Evolutionary conservation across 2,888 invertebrate species (phyloP).

Genomic region (Chloromyia formosa): DNA sequence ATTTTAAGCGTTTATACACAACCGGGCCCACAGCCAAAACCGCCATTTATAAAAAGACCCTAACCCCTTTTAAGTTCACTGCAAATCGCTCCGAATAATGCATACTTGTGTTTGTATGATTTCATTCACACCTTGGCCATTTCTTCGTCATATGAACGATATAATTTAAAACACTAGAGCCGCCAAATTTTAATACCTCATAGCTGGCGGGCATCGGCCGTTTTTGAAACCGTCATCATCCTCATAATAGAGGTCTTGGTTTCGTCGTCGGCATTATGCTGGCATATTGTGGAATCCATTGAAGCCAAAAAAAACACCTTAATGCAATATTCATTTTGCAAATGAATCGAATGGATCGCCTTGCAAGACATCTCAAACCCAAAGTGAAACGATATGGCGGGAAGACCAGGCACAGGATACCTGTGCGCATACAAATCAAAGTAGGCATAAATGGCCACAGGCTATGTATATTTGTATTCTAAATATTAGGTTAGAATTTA

Average conservation of each 20-base stretch:
- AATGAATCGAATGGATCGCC: background rate
- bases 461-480: conserved; percentile 30
- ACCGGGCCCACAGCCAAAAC: too few species aligned
- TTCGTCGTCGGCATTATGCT: conserved; percentile 5
- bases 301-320: background rate
- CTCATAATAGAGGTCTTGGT: background rate
- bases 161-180: conserved; percentile 12
- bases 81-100: too few species aligned
- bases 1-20: too few species aligned
- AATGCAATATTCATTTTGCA: conserved; percentile 27
- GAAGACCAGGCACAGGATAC: background rate
- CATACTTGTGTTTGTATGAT: background rate
- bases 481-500: conserved; percentile 39
- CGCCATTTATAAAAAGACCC: too few species aligned
- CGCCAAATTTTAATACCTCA: conserved; percentile 29
- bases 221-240: background rate
- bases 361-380: background rate
- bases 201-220: conserved; percentile 5
- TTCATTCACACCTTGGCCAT: conserved; percentile 5
- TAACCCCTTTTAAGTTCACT: too few species aligned
- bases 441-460: background rate
- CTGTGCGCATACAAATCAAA: background rate
- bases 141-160: background rate
- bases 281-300: conserved; percentile 3
- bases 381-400: background rate